Percentiles rank a stretch among this genome's conserved stretches.
phyloP scores from a whole-genome alignment of 2,113 vertebrate genomes.

The Paramisgurnus dabryanus region DNA sequence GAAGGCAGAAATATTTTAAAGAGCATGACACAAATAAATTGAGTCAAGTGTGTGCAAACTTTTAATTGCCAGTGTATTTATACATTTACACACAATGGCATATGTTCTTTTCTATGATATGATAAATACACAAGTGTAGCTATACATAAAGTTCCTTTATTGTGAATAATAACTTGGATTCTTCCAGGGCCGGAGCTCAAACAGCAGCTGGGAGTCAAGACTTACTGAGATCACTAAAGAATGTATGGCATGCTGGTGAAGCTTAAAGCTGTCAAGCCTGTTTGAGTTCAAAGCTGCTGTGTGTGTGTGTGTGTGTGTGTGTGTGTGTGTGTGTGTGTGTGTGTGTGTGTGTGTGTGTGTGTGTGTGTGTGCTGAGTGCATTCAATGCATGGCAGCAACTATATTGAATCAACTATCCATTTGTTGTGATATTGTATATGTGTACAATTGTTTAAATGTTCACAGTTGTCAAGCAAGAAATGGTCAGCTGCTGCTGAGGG shows the following conservation, averaged over 20 bases:
- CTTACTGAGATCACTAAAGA: no score
- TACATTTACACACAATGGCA: no score
- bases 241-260: not conserved
- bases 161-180: no score
- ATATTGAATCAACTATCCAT: not conserved
- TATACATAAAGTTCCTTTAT: no score
- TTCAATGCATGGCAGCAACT: not conserved
- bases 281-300: conserved; percentile 40
- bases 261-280: conserved; percentile 59
- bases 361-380: not conserved
- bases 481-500: not conserved
- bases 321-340: not conserved
- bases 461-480: not conserved
- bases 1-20: no score
- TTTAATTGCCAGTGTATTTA: no score
- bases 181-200: not conserved
- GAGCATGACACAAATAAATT: no score
- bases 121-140: no score
- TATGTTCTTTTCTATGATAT: no score
- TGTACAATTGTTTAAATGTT: not conserved
- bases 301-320: not conserved
- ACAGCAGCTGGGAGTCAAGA: no score
- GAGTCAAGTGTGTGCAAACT: no score
- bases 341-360: not conserved
- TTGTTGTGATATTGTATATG: not conserved